A percentile compares a stretch with the other conserved stretches of the same genome.
phyloP scores from a whole-genome alignment of 1,140 invertebrate species.

The Leptopilina clavipes region DNA sequence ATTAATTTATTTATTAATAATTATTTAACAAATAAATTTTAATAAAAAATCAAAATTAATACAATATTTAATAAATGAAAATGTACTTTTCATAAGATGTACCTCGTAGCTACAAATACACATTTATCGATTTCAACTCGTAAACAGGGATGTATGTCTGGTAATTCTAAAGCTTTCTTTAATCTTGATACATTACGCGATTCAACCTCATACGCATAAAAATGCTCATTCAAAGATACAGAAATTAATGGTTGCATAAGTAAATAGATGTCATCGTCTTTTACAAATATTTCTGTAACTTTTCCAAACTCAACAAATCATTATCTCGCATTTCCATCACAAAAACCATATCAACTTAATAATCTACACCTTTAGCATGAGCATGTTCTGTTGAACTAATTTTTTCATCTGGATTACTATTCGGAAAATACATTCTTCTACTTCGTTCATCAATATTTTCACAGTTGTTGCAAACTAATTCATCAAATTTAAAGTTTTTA shows the following conservation, averaged over 20 bases:
- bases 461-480: too few relatives aligned
- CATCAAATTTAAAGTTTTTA: too few relatives aligned
- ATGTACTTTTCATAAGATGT: neutral
- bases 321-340: too few relatives aligned
- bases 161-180: neutral
- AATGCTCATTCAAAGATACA: constrained; percentile 8
- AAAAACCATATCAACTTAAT: too few relatives aligned
- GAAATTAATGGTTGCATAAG: neutral
- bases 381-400: too few relatives aligned
- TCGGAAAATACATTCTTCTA: too few relatives aligned
- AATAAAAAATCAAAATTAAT: neutral
- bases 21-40: too few relatives aligned
- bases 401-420: too few relatives aligned
- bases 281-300: neutral
- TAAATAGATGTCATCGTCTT: neutral
- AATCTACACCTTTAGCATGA: too few relatives aligned
- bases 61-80: neutral
- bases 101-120: neutral
- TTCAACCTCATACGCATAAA: constrained; percentile 8
- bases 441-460: too few relatives aligned
- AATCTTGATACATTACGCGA: neutral
- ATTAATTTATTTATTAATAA: too few relatives aligned
- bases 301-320: too few relatives aligned
- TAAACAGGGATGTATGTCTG: constrained; percentile 3
- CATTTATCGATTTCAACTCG: neutral